Evolutionary conservation across 1,140 invertebrate species (phyloP).

Genomic region (Pseudomyrmex pallidus): DNA sequence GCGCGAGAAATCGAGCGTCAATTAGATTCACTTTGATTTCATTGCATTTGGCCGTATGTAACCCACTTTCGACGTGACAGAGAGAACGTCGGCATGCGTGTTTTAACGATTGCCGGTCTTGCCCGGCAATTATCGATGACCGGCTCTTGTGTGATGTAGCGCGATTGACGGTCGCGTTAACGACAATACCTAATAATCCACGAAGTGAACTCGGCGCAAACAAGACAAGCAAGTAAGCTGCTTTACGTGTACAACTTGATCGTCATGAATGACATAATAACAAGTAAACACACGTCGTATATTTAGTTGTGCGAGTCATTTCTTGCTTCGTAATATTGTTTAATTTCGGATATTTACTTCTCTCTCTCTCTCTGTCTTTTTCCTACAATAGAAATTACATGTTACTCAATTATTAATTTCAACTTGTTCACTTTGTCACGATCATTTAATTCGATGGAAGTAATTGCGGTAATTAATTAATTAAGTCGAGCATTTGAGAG

Average conservation of each 20-base stretch:
- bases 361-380: no score
- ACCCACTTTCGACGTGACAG: background rate
- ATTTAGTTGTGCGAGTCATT: background rate
- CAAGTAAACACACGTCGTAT: background rate
- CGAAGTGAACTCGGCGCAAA: background rate
- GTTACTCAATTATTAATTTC: no score
- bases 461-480: conserved; percentile 6
- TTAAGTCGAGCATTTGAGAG: background rate
- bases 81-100: background rate
- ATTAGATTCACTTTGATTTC: conserved; percentile 30
- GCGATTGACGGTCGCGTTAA: background rate
- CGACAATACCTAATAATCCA: background rate
- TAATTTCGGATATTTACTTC: no score
- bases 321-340: no score
- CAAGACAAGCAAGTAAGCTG: background rate
- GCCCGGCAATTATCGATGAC: background rate
- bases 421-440: no score
- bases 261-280: background rate
- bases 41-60: background rate
- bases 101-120: background rate
- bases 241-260: background rate
- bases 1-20: background rate
- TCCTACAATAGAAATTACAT: background rate
- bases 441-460: no score
- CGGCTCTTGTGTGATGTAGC: no score